Conservation (phyloP, 2,888 invertebrate genomes). For the Archips xylosteana region DNA sequence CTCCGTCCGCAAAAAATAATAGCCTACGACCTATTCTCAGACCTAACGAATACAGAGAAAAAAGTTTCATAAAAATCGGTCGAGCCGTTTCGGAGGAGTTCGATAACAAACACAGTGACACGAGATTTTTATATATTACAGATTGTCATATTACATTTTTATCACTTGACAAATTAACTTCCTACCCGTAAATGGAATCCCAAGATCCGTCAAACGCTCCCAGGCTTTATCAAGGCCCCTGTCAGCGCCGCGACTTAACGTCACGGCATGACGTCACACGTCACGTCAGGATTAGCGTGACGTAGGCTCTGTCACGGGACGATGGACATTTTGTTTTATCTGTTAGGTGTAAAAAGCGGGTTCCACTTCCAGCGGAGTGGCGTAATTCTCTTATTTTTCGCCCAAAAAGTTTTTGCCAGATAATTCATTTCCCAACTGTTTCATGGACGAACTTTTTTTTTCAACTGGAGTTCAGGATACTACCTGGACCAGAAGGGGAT, state of each 20-base stretch:
- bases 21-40: too few relatives aligned
- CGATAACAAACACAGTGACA: too few relatives aligned
- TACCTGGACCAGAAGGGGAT: constrained; percentile 88
- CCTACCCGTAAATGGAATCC: background rate
- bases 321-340: constrained; percentile 57
- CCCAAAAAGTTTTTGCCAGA: too few relatives aligned
- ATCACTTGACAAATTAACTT: background rate
- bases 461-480: too few relatives aligned
- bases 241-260: constrained; percentile 49
- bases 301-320: constrained; percentile 51
- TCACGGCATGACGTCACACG: constrained; percentile 52
- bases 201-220: constrained; percentile 5
- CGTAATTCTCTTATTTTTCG: too few relatives aligned
- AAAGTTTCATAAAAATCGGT: too few relatives aligned
- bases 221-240: constrained; percentile 12
- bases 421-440: too few relatives aligned
- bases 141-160: background rate
- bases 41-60: too few relatives aligned
- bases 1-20: too few relatives aligned
- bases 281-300: constrained; percentile 56
- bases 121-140: too few relatives aligned
- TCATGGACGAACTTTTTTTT: too few relatives aligned
- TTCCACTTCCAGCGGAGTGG: background rate
- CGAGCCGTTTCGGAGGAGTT: too few relatives aligned
- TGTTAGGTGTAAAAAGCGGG: constrained; percentile 8